Base-by-base conservation (phyloP, 2,888 invertebrate species). In the Eledona agricola region DNA sequence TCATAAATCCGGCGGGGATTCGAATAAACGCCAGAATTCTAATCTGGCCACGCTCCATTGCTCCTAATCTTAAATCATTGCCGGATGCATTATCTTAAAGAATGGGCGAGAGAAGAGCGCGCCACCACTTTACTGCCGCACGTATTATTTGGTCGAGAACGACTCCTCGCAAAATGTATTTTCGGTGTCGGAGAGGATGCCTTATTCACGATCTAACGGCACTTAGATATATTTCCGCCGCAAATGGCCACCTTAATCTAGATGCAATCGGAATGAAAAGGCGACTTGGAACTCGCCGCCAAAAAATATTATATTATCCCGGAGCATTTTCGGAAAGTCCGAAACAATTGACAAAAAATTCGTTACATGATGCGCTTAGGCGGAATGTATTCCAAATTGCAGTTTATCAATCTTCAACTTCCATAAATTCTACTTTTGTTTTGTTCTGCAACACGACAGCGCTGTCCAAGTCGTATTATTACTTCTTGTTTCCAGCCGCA, bases 41-140 rank as follows among this genome's bases (percentile, higher is more conserved):
- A 72, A 72, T 72, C 71, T 71, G 54, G 53, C 62, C 68, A 71
- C 72, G 67, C 70, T 69, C 71, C 72, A 72, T 72, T 73, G 69
- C 72, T 58, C 65, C 63, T 68, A 71, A 72, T 72, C 72, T 66
- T 68, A 70, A 71, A 73, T 73, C 70, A 71, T 69, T 65, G 63
- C 64, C 28, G 38, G n/a, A 28, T 28, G 53, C 51, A 62, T 64
- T 67, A 67, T 70, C 66, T 66, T 66, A 63, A 68, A 64, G 63
- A 68, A 69, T 66, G 65, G 66, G 51, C 51, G 42, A 13, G 29
- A 45, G 26, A 46, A 46, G 52, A 52, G 57, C 56, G 37, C 31
- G 12, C 37, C 50, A 53, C 51, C 57, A 54, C 58, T 56, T 51
- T 54, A 35, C 55, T 7, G 10, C 47, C 42, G 38, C 55, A 51